Evolutionary conservation across 2,797 vertebrate species (phyloP), one percentile per base, ranked within the genome.

Genomic region (Pampus argenteus): DNA sequence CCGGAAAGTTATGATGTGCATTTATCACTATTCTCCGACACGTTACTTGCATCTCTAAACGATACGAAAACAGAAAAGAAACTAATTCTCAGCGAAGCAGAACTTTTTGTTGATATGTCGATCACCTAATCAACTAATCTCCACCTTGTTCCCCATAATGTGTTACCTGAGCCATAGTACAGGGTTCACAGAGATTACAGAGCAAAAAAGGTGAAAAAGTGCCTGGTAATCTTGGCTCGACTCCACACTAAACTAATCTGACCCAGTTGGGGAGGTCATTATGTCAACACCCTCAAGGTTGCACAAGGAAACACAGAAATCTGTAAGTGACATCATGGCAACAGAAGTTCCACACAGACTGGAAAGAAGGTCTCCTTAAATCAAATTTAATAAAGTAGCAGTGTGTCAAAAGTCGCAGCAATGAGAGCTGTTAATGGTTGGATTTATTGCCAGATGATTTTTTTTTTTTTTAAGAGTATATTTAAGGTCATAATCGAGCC

Each of bases 161-260:
- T 61, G 42, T 50, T 68, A 65, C 34, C 55, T 3, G 6, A 74
- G 31, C 44, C 52, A 2, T 14, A 5, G 49, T 18, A 59, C 34
- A 49, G 55, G 60, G 77, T 67, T 76, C 52, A 22, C 6, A 3
- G 15, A 62, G 63, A 82, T 64, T 68, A 65, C 48, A 34, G 55
- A 75, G 74, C 50, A 76, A 79, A 77, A 76, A 79, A 77, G 75
- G 78, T 81, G 84, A 83, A 86, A 86, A 89, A 81, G 70, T 78
- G 70, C 61, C 58, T 58, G 81, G 65, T 89, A 84, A 82, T 90
- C 78, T 86, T 92, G 90, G 88, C 86, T 42, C 0, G 11, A 75
- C 57, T 80, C 84, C 86, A 90, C 29, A 6, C 68, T 66, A 87
- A 90, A 90, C 79, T n/a, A n/a, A 82, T 71, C 28, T 71, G 70